Percentiles rank a stretch among this genome's conserved stretches.
phyloP scores from a whole-genome alignment of 2,797 vertebrate genomes.

The Ctenochaetus hawaiiensis region DNA sequence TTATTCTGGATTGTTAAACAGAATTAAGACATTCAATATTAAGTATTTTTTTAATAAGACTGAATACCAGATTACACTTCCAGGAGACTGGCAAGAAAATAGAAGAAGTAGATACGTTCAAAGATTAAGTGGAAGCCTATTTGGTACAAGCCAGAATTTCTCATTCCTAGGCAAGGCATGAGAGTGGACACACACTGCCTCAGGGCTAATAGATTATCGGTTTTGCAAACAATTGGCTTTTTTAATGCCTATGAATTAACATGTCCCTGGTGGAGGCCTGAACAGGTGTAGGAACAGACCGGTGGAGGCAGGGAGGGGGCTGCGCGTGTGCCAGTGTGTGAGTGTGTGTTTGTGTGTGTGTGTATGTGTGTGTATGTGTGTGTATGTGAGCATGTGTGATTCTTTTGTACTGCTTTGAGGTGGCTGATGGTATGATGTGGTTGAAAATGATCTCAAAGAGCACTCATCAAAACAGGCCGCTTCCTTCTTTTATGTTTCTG shows the following conservation, averaged over 20 bases:
- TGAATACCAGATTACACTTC: constrained; percentile 11
- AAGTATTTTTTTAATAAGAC: constrained; percentile 27
- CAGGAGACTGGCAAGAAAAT: constrained; percentile 51
- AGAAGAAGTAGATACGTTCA: constrained; percentile 82
- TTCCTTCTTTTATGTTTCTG: constrained; percentile 86
- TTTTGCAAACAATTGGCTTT: constrained; percentile 87
- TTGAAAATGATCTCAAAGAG: constrained; percentile 83
- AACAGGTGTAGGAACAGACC: constrained; percentile 85
- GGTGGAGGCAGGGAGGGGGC: constrained; percentile 76
- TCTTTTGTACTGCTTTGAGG: constrained; percentile 54
- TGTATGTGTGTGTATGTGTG: constrained; percentile 5
- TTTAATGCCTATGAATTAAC: constrained; percentile 90
- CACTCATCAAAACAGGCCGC: constrained; percentile 84
- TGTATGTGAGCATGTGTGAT: constrained; percentile 18
- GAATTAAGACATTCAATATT: constrained; percentile 20
- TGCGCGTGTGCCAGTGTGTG: constrained; percentile 42
- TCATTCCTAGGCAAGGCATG: constrained; percentile 78
- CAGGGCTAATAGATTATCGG: constrained; percentile 87
- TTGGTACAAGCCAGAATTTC: constrained; percentile 84
- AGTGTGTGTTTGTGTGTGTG: constrained; percentile 14
- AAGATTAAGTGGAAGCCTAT: constrained; percentile 93
- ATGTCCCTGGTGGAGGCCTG: constrained; percentile 84
- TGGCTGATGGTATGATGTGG: constrained; percentile 71
- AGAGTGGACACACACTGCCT: constrained; percentile 83
- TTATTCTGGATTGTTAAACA: constrained; percentile 10